These are phyloP conservation scores for Caenorhabditis zanzibari DNA, from an alignment of 2,888 invertebrate genomes.

Conservation along the genomic window DNA sequence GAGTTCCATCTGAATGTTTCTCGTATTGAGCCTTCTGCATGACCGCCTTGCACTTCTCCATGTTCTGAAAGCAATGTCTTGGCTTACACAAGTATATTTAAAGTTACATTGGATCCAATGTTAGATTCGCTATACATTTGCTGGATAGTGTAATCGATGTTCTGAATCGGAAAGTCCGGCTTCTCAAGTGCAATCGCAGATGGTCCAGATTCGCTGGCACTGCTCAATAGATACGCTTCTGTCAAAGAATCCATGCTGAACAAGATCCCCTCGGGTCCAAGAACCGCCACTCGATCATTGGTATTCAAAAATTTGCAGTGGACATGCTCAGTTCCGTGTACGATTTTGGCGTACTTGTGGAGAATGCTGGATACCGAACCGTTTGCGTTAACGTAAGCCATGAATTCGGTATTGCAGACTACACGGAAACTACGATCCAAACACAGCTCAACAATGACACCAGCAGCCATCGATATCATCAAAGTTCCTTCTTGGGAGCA, in stretches of 20 bases:
- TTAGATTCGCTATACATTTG: constrained; percentile 78
- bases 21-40: constrained; percentile 83
- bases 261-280: constrained; percentile 80
- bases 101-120: constrained; percentile 54
- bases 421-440: constrained; percentile 84
- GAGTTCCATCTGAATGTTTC: constrained; percentile 81
- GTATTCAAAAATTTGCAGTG: constrained; percentile 82
- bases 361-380: constrained; percentile 84
- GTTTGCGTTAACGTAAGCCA: constrained; percentile 83
- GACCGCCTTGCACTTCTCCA: constrained; percentile 82
- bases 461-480: constrained; percentile 84
- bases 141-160: constrained; percentile 83
- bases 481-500: constrained; percentile 84
- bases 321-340: constrained; percentile 84
- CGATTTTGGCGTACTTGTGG: constrained; percentile 84
- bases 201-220: constrained; percentile 76
- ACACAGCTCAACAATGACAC: constrained; percentile 84
- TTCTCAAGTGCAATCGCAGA: constrained; percentile 83
- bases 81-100: neutral
- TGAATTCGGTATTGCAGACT: constrained; percentile 84
- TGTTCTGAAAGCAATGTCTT: constrained; percentile 57
- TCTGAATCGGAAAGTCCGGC: constrained; percentile 83
- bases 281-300: constrained; percentile 78
- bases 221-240: constrained; percentile 75
- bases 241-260: constrained; percentile 78